Base-by-base conservation (phyloP, 2,888 invertebrate genomes). In the Andrena hattorfiana region DNA sequence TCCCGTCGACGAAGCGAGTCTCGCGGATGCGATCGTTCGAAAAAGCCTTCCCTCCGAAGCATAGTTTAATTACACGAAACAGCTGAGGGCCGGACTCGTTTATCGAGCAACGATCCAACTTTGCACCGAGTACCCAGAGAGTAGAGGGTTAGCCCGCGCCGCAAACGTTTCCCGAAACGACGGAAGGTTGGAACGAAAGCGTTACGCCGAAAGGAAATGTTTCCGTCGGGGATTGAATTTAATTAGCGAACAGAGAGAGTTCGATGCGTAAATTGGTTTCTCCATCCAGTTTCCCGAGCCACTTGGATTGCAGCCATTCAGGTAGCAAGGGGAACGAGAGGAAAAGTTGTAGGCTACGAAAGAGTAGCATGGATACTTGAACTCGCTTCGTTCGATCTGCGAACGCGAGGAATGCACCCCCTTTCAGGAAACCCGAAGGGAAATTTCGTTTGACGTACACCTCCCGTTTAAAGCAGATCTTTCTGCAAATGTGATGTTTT, bases 381-480 rank as follows among this genome's bases (percentile, higher is more conserved):
- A 85, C 81, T 77, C 63, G 76, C 77, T 67, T 74, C 85, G 83
- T 83, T 84, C 83, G 84, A 56, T 56, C 74, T 62, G 20, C n/a
- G 74, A 71, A 56, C 66, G 60, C 60, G 13, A 5, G 81, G 79
- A 81, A 79, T 74, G 20, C 66, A 26, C 10, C 28, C 26, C 69
- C 73, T 23, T 42, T 26, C 62, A 23, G 30, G 42, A 66, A 79
- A 67, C 63, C 70, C 59, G 62, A 70, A 28, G 62, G 32, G 70
- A 54, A 75, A 75, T 78, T 75, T 64, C 28, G n/a, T 6, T 3
- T 2, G 26, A n/a, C 13, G 54, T n/a, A 10, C n/a, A 23, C 68
- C 16, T 28, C 62, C 49, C 28, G 23, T 56, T 56, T 54, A 20
- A 54, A n/a, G 20, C 35, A 10, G 66, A 71, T 48, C 26, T 51